phyloP scores from a whole-genome alignment of 2,888 invertebrate species.

The Geophilus truncorum region DNA sequence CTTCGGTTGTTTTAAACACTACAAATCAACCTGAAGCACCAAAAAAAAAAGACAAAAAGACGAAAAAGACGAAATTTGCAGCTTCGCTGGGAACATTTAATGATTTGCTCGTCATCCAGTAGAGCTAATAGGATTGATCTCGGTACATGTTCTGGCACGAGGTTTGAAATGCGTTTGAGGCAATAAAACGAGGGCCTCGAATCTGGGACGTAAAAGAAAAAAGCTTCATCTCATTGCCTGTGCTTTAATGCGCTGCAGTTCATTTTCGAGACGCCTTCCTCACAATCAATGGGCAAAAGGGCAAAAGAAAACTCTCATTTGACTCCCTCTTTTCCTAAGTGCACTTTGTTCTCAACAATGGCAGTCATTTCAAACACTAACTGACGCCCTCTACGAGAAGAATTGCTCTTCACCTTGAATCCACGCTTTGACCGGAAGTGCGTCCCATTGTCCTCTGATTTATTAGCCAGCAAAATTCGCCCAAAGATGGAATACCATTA shows the following conservation, averaged over 20 bases:
- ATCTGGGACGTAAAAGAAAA: background rate
- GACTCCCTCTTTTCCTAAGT: background rate
- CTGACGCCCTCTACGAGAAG: background rate
- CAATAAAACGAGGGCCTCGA: background rate
- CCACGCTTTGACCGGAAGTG: background rate
- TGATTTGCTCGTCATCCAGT: background rate
- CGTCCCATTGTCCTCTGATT: background rate
- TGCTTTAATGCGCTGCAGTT: background rate
- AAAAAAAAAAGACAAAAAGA: background rate
- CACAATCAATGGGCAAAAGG: slow-evolving; percentile 5
- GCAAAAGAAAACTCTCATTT: slow-evolving; percentile 14
- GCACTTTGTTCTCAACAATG: background rate
- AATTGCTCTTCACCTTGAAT: background rate
- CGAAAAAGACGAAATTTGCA: background rate
- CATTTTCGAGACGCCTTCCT: background rate
- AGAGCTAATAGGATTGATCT: background rate
- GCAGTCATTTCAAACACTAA: background rate
- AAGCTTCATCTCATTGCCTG: background rate
- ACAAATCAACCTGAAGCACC: background rate
- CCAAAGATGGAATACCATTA: background rate
- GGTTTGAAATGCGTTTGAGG: background rate
- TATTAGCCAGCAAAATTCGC: background rate
- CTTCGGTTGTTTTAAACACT: no score
- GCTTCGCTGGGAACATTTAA: background rate
- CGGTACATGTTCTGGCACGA: background rate